Percentiles rank a stretch among this genome's conserved stretches.
Conservation (phyloP, 2,888 invertebrate species). For the Oxycera nigricornis region DNA sequence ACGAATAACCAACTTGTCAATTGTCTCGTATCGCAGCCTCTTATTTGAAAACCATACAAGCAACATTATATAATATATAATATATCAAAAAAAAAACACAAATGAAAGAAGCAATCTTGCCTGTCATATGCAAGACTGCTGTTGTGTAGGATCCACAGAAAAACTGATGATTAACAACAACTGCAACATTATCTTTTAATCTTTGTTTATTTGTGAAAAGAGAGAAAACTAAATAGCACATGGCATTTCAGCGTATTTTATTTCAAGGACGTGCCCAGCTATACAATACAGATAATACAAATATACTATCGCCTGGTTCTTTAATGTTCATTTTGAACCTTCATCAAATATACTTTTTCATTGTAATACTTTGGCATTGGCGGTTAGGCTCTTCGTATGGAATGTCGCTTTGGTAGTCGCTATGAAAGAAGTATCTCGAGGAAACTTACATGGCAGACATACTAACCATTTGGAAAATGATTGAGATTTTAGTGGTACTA, state of each 20-base stretch:
- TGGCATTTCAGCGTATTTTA: slow-evolving; percentile 33
- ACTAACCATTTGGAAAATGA: neutral
- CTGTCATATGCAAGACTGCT: no score
- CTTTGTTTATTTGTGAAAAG: slow-evolving; percentile 36
- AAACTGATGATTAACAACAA: slow-evolving; percentile 35
- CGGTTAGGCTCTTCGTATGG: neutral
- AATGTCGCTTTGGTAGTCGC: neutral
- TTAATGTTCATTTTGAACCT: slow-evolving; percentile 24
- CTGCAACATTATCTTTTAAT: slow-evolving; percentile 37
- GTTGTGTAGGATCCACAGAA: no score
- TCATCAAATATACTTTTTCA: slow-evolving; percentile 37
- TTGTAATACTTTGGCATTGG: slow-evolving; percentile 11
- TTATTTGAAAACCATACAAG: no score
- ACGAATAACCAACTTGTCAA: no score
- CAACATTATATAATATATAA: no score
- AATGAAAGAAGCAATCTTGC: no score
- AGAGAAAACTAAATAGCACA: slow-evolving; percentile 27
- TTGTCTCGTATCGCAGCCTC: no score
- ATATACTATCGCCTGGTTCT: slow-evolving; percentile 26
- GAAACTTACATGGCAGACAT: neutral
- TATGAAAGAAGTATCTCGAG: neutral
- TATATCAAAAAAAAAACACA: no score
- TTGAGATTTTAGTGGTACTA: no score
- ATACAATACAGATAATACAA: slow-evolving; percentile 29
- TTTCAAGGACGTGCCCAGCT: slow-evolving; percentile 36